phyloP scores from a whole-genome alignment of 2,888 invertebrate species.

The Leptura quadrifasciata region DNA sequence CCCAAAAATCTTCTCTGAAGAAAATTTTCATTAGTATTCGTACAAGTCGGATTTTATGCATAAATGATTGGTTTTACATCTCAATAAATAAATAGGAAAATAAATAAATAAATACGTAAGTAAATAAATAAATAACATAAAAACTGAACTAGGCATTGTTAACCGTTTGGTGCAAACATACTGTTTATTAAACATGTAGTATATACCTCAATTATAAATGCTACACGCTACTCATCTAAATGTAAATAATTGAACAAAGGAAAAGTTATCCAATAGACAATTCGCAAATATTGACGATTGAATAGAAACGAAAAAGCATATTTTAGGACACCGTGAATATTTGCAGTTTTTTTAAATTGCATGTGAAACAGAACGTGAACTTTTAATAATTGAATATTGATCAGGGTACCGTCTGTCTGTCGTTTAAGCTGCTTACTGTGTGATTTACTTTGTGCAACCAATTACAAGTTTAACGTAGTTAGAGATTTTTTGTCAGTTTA shows the following conservation, averaged over 20 bases:
- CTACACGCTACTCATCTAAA: constrained; percentile 38
- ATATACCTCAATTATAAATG: constrained; percentile 48
- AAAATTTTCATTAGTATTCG: too few relatives aligned
- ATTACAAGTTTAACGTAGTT: constrained; percentile 67
- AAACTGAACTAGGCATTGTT: too few relatives aligned
- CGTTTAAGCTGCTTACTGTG: constrained; percentile 62
- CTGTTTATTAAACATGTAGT: too few relatives aligned
- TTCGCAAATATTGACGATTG: constrained; percentile 59
- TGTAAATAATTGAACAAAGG: constrained; percentile 53
- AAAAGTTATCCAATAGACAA: constrained; percentile 55
- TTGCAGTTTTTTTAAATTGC: constrained; percentile 53
- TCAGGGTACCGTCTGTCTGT: constrained; percentile 53
- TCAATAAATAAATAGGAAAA: too few relatives aligned
- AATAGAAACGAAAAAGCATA: constrained; percentile 52
- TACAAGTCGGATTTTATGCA: too few relatives aligned
- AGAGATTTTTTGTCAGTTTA: constrained; percentile 57
- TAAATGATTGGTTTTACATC: too few relatives aligned
- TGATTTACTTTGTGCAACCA: constrained; percentile 69
- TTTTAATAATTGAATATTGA: constrained; percentile 67
- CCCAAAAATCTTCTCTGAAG: too few relatives aligned
- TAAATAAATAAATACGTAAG: too few relatives aligned
- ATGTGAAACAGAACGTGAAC: constrained; percentile 63
- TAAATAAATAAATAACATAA: too few relatives aligned
- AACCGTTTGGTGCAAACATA: too few relatives aligned
- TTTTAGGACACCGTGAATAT: constrained; percentile 54